Conservation (phyloP, 2,113 vertebrate genomes). For the Sinocyclocheilus maitianheensis region DNA sequence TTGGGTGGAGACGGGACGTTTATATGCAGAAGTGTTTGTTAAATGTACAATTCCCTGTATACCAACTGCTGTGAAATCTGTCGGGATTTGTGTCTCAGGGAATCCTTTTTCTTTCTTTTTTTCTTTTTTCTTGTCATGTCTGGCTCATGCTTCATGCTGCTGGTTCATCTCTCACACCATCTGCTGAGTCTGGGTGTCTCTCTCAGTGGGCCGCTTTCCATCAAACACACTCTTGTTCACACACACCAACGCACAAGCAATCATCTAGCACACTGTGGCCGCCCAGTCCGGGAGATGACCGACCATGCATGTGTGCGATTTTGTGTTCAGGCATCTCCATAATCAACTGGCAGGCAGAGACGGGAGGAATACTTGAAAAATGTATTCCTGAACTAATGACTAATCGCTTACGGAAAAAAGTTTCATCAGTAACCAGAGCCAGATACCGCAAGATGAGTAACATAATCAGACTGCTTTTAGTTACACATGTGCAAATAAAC, state of each 20-base stretch:
- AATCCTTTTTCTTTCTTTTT: conserved; percentile 6
- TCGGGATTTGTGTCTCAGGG: conserved; percentile 26
- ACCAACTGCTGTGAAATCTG: conserved; percentile 29
- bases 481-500: conserved; percentile 11
- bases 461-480: not conserved
- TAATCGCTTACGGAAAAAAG: not conserved
- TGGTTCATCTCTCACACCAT: conserved; percentile 73
- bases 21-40: not conserved
- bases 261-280: conserved; percentile 69
- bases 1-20: not conserved
- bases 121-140: conserved; percentile 3
- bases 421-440: not conserved
- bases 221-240: conserved; percentile 36
- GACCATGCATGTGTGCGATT: conserved; percentile 45
- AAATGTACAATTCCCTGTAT: conserved; percentile 13
- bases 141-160: conserved; percentile 64
- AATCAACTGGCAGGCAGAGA: not conserved
- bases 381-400: not conserved
- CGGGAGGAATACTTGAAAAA: not conserved
- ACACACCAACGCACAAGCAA: conserved; percentile 59
- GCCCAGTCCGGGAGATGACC: conserved; percentile 65
- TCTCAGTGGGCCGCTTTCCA: conserved; percentile 55
- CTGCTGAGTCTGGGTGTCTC: conserved; percentile 73
- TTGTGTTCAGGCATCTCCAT: conserved; percentile 25
- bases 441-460: conserved; percentile 6